These are phyloP conservation scores for Electrophaes corylata DNA, from an alignment of 2,888 invertebrate species.

Conservation along the genomic window DNA sequence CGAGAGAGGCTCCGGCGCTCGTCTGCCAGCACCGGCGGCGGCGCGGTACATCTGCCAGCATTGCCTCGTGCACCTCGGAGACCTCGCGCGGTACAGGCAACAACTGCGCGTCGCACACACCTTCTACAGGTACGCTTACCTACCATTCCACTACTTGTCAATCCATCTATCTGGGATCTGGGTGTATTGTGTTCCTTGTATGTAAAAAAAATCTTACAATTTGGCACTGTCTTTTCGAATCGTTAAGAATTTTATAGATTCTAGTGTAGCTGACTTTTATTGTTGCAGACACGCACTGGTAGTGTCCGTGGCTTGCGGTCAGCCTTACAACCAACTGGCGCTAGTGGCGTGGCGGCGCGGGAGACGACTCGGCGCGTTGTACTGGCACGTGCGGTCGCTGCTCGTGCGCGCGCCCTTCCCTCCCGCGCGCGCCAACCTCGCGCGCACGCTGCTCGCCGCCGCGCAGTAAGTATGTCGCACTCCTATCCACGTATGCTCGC, in stretches of 20 bases:
- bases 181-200: too few species aligned
- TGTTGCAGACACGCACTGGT: conserved; percentile 87
- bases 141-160: too few species aligned
- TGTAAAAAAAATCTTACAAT: too few species aligned
- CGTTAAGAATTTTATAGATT: too few species aligned
- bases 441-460: conserved; percentile 87
- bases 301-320: conserved; percentile 90
- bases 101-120: conserved; percentile 92
- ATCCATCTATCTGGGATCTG: too few species aligned
- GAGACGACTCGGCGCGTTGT: conserved; percentile 91
- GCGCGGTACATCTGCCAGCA: conserved; percentile 95
- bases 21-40: conserved; percentile 86
- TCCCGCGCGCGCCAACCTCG: conserved; percentile 91
- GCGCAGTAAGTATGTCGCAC: conserved; percentile 42
- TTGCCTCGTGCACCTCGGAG: conserved; percentile 94
- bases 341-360: conserved; percentile 92
- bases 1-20: conserved; percentile 43
- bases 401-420: conserved; percentile 94
- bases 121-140: conserved; percentile 88
- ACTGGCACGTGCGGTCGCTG: conserved; percentile 93
- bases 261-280: too few species aligned
- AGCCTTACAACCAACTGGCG: conserved; percentile 95
- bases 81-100: conserved; percentile 92
- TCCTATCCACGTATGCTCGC: not conserved
- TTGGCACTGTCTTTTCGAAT: too few species aligned